Conservation (phyloP, 2,888 invertebrate species). For the Luperina nickerlii region DNA sequence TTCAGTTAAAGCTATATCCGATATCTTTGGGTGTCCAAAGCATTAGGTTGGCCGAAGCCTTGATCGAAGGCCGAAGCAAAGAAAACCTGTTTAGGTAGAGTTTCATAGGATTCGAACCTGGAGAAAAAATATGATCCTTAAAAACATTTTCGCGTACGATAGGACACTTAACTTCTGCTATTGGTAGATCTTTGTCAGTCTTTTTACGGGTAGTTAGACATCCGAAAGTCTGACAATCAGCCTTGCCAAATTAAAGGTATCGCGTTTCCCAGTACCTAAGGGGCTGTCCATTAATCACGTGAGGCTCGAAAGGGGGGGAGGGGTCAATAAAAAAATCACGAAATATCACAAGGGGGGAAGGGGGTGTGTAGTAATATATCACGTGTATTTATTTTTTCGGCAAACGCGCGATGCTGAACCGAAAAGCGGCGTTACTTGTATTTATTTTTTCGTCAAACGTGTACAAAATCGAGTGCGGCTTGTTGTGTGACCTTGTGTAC, state of each 20-base stretch:
- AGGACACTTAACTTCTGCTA: background rate
- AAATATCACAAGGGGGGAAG: too few relatives aligned
- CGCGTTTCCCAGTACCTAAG: background rate
- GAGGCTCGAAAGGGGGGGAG: too few relatives aligned
- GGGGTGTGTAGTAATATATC: too few relatives aligned
- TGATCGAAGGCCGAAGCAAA: background rate
- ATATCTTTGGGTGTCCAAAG: background rate
- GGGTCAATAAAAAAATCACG: too few relatives aligned
- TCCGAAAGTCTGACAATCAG: background rate
- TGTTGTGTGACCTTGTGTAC: too few relatives aligned
- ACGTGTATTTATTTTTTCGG: too few relatives aligned
- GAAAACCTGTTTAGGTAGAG: background rate
- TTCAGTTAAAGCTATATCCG: background rate
- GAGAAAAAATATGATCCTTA: background rate
- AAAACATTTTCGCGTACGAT: background rate
- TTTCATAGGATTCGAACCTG: background rate
- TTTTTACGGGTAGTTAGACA: background rate
- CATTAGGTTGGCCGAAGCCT: too few relatives aligned
- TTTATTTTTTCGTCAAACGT: too few relatives aligned
- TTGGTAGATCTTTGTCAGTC: background rate
- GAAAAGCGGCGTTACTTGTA: too few relatives aligned
- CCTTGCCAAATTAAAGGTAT: background rate
- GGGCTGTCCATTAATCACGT: too few relatives aligned
- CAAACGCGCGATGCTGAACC: too few relatives aligned
- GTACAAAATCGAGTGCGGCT: too few relatives aligned